These are phyloP conservation scores for Callosobruchus maculatus DNA, from an alignment of 2,888 invertebrate species.

Conservation along the genomic window DNA sequence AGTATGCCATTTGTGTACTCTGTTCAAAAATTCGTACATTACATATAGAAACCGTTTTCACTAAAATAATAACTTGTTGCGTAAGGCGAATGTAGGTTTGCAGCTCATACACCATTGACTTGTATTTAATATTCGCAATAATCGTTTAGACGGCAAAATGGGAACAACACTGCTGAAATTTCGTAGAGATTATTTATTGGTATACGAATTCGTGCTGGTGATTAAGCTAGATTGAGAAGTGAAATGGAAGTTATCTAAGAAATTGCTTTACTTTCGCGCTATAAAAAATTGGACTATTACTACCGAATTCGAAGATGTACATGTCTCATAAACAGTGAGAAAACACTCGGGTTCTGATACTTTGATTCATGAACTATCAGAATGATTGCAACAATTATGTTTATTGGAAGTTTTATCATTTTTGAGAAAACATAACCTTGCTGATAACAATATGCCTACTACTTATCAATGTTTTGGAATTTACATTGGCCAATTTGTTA, in stretches of 20 bases:
- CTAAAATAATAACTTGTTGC: neutral
- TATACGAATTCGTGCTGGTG: neutral
- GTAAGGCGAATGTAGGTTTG: neutral
- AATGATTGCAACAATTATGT: too few species aligned
- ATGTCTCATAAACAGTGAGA: too few species aligned
- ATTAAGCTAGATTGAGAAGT: neutral
- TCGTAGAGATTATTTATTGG: neutral
- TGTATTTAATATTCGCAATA: neutral
- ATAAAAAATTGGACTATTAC: neutral
- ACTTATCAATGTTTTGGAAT: too few species aligned
- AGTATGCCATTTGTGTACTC: neutral
- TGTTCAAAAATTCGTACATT: neutral
- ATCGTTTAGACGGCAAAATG: neutral
- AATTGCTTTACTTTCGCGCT: neutral
- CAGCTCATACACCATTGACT: neutral
- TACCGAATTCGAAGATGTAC: neutral
- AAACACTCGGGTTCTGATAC: too few species aligned
- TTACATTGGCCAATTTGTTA: too few species aligned
- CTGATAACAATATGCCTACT: too few species aligned
- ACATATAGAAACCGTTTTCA: neutral
- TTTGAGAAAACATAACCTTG: too few species aligned
- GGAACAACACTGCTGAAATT: neutral
- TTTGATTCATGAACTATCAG: too few species aligned
- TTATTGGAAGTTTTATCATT: too few species aligned
- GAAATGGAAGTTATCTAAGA: neutral